These are phyloP conservation scores for Bovichtus variegatus DNA, from an alignment of 2,797 vertebrate genomes.

Conservation along the genomic window DNA sequence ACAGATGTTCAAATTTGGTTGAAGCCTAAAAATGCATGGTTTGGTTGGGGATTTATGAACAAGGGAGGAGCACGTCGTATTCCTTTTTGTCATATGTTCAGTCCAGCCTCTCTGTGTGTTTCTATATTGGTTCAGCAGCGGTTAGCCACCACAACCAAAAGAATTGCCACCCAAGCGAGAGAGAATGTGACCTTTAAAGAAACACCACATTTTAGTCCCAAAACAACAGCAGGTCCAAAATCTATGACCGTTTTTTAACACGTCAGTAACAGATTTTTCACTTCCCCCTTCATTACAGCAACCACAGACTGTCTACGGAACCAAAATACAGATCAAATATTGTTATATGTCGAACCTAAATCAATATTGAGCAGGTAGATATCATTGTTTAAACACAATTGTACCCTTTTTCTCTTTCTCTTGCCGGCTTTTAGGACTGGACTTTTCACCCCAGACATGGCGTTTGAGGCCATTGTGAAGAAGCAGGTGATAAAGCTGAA, in stretches of 20 bases:
- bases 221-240: slow-evolving; percentile 21
- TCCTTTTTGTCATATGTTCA: slow-evolving; percentile 13
- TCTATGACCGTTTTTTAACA: not conserved
- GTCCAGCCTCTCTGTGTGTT: slow-evolving; percentile 32
- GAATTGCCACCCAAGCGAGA: slow-evolving; percentile 46
- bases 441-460: slow-evolving; percentile 97
- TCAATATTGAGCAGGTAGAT: not conserved
- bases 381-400: not conserved
- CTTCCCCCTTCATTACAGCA: slow-evolving; percentile 4
- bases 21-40: slow-evolving; percentile 30
- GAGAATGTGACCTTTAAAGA: slow-evolving; percentile 46
- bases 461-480: slow-evolving; percentile 97
- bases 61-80: slow-evolving; percentile 33
- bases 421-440: slow-evolving; percentile 79
- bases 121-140: slow-evolving; percentile 51
- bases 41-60: slow-evolving; percentile 31
- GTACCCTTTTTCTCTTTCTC: not conserved
- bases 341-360: slow-evolving; percentile 1
- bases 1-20: slow-evolving; percentile 28
- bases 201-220: slow-evolving; percentile 29
- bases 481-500: slow-evolving; percentile 97
- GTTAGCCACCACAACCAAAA: slow-evolving; percentile 44
- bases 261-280: not conserved
- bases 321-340: slow-evolving; percentile 13
- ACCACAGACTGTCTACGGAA: not conserved